These are phyloP conservation scores for Leptodirus hochenwartii DNA, from an alignment of 2,888 invertebrate species.

Conservation along the genomic window DNA sequence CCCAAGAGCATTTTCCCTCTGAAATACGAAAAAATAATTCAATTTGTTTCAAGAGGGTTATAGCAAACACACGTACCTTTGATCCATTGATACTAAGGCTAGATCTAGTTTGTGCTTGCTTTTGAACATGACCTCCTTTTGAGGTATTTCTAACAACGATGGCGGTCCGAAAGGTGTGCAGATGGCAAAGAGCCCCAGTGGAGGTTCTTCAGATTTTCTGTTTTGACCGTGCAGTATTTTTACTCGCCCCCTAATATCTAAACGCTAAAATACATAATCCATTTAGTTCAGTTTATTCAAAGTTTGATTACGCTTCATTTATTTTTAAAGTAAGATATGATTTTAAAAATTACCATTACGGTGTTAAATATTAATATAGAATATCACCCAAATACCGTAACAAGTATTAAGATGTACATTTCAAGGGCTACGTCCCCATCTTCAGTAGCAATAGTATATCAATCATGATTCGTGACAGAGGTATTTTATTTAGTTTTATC, in stretches of 20 bases:
- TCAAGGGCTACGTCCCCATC: no score
- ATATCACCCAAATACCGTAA: no score
- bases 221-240: slow-evolving; percentile 94
- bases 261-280: slow-evolving; percentile 49
- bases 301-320: background rate
- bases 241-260: slow-evolving; percentile 94
- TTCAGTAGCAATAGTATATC: no score
- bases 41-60: background rate
- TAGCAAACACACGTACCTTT: slow-evolving; percentile 34
- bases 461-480: no score
- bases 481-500: no score
- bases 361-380: no score
- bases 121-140: slow-evolving; percentile 99
- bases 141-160: slow-evolving; percentile 87
- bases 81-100: slow-evolving; percentile 92
- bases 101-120: slow-evolving; percentile 98
- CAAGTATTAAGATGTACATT: no score
- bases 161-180: slow-evolving; percentile 99
- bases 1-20: slow-evolving; percentile 91
- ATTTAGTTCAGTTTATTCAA: background rate
- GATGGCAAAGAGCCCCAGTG: slow-evolving; percentile 87
- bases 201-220: slow-evolving; percentile 83
- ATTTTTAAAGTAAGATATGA: background rate
- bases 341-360: no score
- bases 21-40: slow-evolving; percentile 17